Conservation (phyloP, 2,797 vertebrate genomes). For the Sebastes miniatus region DNA sequence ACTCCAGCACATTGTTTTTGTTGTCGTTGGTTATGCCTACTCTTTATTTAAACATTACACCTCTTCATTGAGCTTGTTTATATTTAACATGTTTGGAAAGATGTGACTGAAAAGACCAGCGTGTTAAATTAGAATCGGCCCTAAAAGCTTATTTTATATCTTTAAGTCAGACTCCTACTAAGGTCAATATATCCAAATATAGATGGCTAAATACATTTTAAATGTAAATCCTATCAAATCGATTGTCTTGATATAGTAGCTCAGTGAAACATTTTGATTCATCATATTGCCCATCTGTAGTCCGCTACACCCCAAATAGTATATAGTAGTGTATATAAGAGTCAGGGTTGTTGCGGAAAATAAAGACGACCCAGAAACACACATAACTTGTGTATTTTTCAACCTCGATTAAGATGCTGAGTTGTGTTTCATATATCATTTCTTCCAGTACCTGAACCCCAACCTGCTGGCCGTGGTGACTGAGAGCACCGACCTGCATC, state of each 20-base stretch:
- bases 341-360: not conserved
- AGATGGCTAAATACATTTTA: not conserved
- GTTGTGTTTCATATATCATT: not conserved
- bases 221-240: not conserved
- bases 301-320: not conserved
- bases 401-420: not conserved
- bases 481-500: slow-evolving; percentile 91
- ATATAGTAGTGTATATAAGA: no score
- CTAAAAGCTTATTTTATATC: no score
- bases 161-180: no score
- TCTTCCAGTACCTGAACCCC: slow-evolving; percentile 92
- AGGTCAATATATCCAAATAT: not conserved
- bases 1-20: no score
- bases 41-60: no score
- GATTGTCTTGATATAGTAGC: not conserved
- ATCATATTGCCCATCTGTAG: not conserved
- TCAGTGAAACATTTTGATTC: not conserved
- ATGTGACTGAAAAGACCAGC: not conserved
- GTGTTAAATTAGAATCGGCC: no score
- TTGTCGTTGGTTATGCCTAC: no score
- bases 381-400: not conserved
- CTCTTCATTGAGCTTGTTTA: not conserved
- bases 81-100: not conserved
- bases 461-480: slow-evolving; percentile 95
- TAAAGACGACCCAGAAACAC: not conserved